These are phyloP conservation scores for Raphicerus campestris DNA, from an alignment of 2,113 vertebrate genomes.

Conservation along the genomic window DNA sequence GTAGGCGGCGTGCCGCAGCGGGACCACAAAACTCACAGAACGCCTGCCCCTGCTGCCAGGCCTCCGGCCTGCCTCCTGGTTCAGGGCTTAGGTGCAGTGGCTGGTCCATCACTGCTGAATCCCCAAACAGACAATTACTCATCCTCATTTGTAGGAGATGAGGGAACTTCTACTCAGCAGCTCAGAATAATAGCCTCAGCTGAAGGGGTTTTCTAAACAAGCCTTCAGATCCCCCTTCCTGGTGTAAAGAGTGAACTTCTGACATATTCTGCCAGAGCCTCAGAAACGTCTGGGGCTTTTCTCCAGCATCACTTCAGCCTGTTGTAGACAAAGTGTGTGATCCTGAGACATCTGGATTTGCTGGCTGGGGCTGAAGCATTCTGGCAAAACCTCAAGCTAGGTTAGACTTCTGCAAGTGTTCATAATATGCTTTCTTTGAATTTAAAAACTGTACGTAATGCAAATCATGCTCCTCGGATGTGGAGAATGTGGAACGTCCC, in stretches of 20 bases:
- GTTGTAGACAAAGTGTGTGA: rapidly evolving
- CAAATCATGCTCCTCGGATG: too few species aligned
- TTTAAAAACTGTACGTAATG: not conserved
- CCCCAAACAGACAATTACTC: rapidly evolving
- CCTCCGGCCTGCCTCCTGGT: not conserved
- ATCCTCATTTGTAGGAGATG: rapidly evolving
- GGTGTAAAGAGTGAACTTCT: not conserved
- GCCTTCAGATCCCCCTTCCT: too few species aligned
- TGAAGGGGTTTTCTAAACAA: not conserved
- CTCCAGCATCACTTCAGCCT: rapidly evolving
- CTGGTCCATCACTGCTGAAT: rapidly evolving
- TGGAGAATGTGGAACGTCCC: not conserved
- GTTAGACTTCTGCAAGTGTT: not conserved
- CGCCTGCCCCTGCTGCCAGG: rapidly evolving
- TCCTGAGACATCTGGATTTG: not conserved
- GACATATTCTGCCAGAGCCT: rapidly evolving
- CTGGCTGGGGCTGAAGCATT: not conserved
- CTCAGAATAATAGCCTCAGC: rapidly evolving
- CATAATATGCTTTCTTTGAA: not conserved
- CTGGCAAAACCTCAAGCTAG: not conserved
- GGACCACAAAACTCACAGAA: rapidly evolving
- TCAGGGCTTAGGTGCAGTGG: rapidly evolving
- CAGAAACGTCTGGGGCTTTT: not conserved
- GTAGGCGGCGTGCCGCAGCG: rapidly evolving
- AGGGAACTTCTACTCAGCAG: rapidly evolving